Evolutionary conservation across 2,113 vertebrate species (phyloP).

Genomic region (Oreocharis arfaki): DNA sequence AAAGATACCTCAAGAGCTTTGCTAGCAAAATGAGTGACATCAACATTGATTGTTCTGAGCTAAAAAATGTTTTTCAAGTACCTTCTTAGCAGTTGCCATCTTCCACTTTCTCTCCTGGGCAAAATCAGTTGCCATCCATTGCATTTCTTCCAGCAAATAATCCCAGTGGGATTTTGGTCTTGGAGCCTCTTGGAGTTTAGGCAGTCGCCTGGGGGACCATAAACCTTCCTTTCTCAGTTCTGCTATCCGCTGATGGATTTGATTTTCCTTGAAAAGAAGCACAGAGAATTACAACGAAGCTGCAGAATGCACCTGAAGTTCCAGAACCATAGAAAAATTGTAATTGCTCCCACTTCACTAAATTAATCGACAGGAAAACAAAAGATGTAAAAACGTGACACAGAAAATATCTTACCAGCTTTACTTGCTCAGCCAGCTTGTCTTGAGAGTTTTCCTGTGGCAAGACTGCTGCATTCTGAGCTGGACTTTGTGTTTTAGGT

Average conservation of each 20-base stretch:
- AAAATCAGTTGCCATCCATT: constrained; percentile 98
- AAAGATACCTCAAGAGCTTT: neutral
- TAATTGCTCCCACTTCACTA: neutral
- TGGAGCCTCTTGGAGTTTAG: constrained; percentile 88
- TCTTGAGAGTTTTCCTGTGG: constrained; percentile 87
- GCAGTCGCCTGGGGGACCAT: constrained; percentile 89
- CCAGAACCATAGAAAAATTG: neutral
- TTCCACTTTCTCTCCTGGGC: constrained; percentile 97
- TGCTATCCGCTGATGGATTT: constrained; percentile 88
- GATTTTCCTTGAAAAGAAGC: constrained; percentile 77
- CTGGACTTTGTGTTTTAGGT: constrained; percentile 80
- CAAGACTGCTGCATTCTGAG: constrained; percentile 72
- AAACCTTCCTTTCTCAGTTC: constrained; percentile 92
- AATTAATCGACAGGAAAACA: neutral
- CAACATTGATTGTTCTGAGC: neutral
- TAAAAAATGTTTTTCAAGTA: constrained; percentile 29
- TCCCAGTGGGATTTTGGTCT: constrained; percentile 96
- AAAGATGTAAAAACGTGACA: neutral
- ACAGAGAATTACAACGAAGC: neutral
- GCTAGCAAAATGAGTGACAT: neutral
- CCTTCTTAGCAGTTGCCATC: constrained; percentile 94
- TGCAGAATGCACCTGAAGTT: neutral
- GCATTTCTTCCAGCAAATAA: constrained; percentile 97
- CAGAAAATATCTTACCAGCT: constrained; percentile 77
- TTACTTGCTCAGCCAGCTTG: constrained; percentile 91